Percentiles rank a stretch among this genome's conserved stretches.
Conservation (phyloP, 2,113 vertebrate genomes). For the Gymnobelideus leadbeateri region DNA sequence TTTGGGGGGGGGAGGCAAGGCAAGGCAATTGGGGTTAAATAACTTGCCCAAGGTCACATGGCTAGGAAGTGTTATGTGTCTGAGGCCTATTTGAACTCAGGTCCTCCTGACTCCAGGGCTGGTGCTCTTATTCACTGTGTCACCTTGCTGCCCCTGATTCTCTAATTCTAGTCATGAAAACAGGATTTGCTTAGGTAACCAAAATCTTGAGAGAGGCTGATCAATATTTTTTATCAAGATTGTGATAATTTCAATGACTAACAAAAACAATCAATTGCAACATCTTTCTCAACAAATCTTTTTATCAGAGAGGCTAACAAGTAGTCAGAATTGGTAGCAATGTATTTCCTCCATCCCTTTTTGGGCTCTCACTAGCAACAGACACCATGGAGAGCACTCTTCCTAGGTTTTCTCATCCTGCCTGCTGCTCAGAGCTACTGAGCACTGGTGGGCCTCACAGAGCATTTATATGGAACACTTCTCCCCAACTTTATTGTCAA, state of each 20-base stretch:
- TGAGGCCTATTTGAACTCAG: too few species aligned
- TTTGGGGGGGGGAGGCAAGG: too few species aligned
- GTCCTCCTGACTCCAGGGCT: too few species aligned
- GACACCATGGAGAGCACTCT: too few species aligned
- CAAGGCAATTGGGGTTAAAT: too few species aligned
- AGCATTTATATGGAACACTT: too few species aligned
- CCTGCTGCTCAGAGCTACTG: not conserved
- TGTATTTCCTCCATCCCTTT: not conserved
- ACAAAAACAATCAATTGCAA: not conserved
- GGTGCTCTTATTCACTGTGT: too few species aligned
- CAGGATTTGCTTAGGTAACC: not conserved
- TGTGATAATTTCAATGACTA: not conserved
- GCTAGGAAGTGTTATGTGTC: too few species aligned
- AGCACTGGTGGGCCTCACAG: too few species aligned
- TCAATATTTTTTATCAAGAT: not conserved
- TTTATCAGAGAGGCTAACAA: not conserved
- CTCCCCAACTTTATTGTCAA: too few species aligned
- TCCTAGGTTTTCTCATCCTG: not conserved
- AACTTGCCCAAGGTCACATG: too few species aligned
- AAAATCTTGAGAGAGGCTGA: not conserved
- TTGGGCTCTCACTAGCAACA: not conserved
- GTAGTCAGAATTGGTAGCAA: not conserved
- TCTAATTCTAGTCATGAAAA: not conserved
- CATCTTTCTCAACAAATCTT: not conserved
- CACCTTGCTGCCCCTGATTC: not conserved